Base-by-base conservation (phyloP, 2,113 vertebrate genomes). In the Ptyas mucosa region DNA sequence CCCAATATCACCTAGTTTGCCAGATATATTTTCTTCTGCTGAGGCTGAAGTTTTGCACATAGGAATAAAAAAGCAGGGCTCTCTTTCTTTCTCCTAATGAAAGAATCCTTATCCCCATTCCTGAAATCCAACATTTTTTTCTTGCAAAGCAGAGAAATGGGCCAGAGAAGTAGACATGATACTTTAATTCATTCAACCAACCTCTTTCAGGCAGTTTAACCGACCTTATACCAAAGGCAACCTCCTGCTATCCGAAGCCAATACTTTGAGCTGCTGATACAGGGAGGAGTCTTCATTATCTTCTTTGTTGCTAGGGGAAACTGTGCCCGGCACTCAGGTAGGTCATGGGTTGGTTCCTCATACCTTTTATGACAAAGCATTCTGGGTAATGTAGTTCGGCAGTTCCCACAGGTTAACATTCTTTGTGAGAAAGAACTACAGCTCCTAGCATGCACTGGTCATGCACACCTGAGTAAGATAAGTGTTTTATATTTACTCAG, bases 381-480 rank as follows among this genome's bases (percentile, higher is more conserved):
- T 88, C 87, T 89, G 93, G 94, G 93, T 5, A 1, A 51, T 69
- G 92, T 85, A 90, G 94, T 91, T 34, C 34, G 0, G 18, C 10
- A 1, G 2, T 29, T 14, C 15, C n/a, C 7, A 3, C 1, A 8
- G 1, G 23, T 4, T 15, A 3, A 29, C 10, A 5, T 6, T 10
- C 4, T 51, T 85, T 10, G 8, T 0, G 21, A 4, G 5, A 9
- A 51, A 10, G 26, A 43, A 69, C 93, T 57, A n/a, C 81, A 21
- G 23, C 58, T 93, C 91, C 95, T 57, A 86, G 90, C 85, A 75
- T 11, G n/a, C 89, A 7, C 29, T 12, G 46, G 18, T 51, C 29
- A n/a, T 24, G 7, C 75, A 49, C 57, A 92, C 75, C 90, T 94
- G 88, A 64, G 8, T 0, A 34, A 5, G 87, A 3, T 4, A 39